Base-by-base conservation (phyloP, 1,140 invertebrate species). In the Hermatobates lingyangjiaoensis region DNA sequence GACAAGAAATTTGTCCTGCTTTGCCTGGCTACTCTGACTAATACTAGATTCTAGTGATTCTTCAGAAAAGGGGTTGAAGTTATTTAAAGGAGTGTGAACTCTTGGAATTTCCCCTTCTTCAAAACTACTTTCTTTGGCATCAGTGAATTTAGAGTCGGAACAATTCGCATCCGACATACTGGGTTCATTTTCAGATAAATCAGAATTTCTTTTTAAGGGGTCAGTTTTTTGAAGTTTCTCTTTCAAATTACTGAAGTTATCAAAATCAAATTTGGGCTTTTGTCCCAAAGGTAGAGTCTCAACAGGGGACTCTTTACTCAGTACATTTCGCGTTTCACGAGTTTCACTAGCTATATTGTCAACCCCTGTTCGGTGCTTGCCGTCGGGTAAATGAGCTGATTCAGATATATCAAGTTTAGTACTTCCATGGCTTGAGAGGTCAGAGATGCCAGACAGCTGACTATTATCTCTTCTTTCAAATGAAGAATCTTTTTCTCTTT, bases 401-500 rank as follows among this genome's bases (percentile, higher is more conserved):
- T 30, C 30, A 18, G 50, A 26, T n/a, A 55, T 34, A 60, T 63
- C 45, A 54, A 53, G 28, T 53, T 52, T 24, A 24, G 56, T 48
- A 45, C 24, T 48, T n/a, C 26, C 40, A 51, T 72, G 71, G 54
- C 70, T 71, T 46, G 70, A 72, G 26, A 74, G 58, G 57, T 74
- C 74, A 55, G 74, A 78, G 58, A 75, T 71, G 45, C 69, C 72
- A 38, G 73, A 77, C 18, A 76, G 54, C 58, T 73, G 70, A 30
- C 73, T 73, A 57, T 77, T 73, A 48, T 71, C 66, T 0, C 71
- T 72, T 59, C 61, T 64, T 64, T 62, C 3, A 56, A 56, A 25
- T 48, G 25, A 26, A 27, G 21, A 53, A 10, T 20, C 15, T 44
- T 51, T 28, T 7, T 50, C 24, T 12, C 14, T 25, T n/a, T 52